Percentiles rank a stretch among this genome's conserved stretches.
phyloP scores from a whole-genome alignment of 2,888 invertebrate species.

The Phlogophora meticulosa region DNA sequence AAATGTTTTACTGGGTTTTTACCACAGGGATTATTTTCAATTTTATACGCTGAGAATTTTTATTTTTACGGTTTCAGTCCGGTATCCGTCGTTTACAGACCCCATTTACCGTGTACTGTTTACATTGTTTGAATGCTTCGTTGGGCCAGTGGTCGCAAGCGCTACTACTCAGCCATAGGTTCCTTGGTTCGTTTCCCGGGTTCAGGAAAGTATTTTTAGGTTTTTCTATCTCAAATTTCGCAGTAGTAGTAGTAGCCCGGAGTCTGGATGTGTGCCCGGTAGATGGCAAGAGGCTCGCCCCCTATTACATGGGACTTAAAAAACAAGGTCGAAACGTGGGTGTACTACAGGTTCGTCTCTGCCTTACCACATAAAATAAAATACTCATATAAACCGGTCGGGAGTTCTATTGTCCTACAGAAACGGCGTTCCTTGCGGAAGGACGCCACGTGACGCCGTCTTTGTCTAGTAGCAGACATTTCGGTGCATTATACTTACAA shows the following conservation, averaged over 20 bases:
- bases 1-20: slow-evolving; percentile 1
- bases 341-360: no score
- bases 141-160: no score
- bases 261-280: no score
- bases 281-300: no score
- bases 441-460: slow-evolving; percentile 58
- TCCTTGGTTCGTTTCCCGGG: no score
- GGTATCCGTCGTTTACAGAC: slow-evolving; percentile 19
- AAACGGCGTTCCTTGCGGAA: slow-evolving; percentile 47
- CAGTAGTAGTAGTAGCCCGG: no score
- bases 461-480: slow-evolving; percentile 50
- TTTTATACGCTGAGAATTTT: slow-evolving; percentile 22
- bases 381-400: slow-evolving; percentile 36
- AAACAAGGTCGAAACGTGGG: no score
- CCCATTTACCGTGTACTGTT: slow-evolving; percentile 38
- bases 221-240: no score
- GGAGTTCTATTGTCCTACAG: slow-evolving; percentile 43
- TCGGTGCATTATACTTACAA: slow-evolving; percentile 52
- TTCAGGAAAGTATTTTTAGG: no score
- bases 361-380: slow-evolving; percentile 51
- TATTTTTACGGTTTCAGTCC: slow-evolving; percentile 14
- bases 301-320: no score
- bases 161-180: no score
- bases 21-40: not conserved
- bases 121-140: no score